Evolutionary conservation across 2,113 vertebrate genomes (phyloP), one percentile per base, ranked within the genome.

Genomic region (Nannospalax galili): DNA sequence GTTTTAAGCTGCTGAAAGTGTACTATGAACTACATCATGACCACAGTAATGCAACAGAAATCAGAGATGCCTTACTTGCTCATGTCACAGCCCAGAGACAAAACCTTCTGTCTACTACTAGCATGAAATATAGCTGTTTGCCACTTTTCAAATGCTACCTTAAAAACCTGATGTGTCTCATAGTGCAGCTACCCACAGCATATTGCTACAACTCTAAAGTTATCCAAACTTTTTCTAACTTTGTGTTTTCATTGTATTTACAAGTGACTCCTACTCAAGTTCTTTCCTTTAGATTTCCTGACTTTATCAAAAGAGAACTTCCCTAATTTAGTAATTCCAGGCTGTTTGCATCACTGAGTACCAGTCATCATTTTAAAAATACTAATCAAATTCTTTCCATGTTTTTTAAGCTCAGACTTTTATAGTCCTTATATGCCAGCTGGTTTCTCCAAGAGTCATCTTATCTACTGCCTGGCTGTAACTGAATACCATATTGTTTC

Each of bases 321-420:
- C 28, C 30, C 60, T 67, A 88, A 90, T n/a, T 88, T n/a, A 69
- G 30, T 67, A 73, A 69, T 65, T 90, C 72, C 45, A 88, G 42
- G 37, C 74, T 84, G 64, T 48, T 6, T 19, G 22, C 20, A 40
- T 87, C 64, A 95, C n/a, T 20, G 28, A 87, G 65, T 74, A 92
- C 15, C 30, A 93, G 70, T 72, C 80, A 45, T 15, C 32, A 91
- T 60, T 91, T 91, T 80, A 42, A 78, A 91, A 93, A 65, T 77
- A 93, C 45, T 56, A 77, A 92, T 65, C 56, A 95, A 94, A 94
- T 80, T 80, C 40, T 74, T 78, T 52, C 72, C 77, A 84, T 0
- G 1, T 4, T n/a, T 82, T 69, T 73, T n/a, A 40, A 95, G 67
- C 26, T 73, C 35, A 11, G 32, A 15, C 65, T 74, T 70, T 32